Percentiles rank a stretch among this genome's conserved stretches.
phyloP scores from a whole-genome alignment of 2,888 invertebrate genomes.

The Ornithoptera alexandrae region DNA sequence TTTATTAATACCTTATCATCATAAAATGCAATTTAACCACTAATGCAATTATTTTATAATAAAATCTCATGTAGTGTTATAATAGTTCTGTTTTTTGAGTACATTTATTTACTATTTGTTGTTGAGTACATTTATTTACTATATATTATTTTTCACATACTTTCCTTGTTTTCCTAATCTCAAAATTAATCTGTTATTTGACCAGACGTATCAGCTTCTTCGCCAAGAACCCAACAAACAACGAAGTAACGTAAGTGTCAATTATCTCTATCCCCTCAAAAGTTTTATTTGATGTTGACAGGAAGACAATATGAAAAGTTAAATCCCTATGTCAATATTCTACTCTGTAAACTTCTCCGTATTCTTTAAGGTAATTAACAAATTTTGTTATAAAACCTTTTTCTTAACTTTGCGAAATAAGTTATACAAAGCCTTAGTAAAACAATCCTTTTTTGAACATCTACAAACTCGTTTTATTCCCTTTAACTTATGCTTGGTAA shows the following conservation, averaged over 20 bases:
- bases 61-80: too few species aligned
- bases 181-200: not conserved
- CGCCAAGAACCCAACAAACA: conserved; percentile 14
- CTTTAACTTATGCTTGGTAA: not conserved
- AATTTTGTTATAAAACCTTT: conserved; percentile 3
- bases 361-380: not conserved
- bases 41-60: too few species aligned
- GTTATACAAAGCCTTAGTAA: conserved; percentile 1
- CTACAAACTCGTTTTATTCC: not conserved
- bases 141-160: not conserved
- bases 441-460: conserved; percentile 4
- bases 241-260: conserved; percentile 18
- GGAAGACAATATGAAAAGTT: conserved; percentile 9
- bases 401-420: conserved; percentile 8
- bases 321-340: not conserved
- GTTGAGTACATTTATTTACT: too few species aligned
- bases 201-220: conserved; percentile 8
- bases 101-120: too few species aligned
- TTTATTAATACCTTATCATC: too few species aligned
- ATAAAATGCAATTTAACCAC: too few species aligned
- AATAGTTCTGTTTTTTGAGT: too few species aligned
- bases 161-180: not conserved
- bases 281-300: conserved; percentile 15
- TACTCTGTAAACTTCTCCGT: not conserved
- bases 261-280: conserved; percentile 16